phyloP scores from a whole-genome alignment of 1,140 invertebrate genomes.

The Eumaeus atala region DNA sequence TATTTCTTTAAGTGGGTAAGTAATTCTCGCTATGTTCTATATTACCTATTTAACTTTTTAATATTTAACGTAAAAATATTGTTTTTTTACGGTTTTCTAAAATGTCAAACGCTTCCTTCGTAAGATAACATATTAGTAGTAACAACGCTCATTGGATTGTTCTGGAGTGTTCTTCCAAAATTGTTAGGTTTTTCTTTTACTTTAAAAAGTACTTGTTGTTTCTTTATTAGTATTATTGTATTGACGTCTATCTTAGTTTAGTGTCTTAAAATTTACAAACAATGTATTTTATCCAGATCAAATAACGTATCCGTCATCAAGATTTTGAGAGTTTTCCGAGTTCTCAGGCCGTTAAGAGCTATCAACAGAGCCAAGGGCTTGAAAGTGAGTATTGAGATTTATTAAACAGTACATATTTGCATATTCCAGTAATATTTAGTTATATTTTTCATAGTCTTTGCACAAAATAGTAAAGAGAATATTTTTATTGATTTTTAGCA shows the following conservation, averaged over 20 bases:
- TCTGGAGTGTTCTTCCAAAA: no score
- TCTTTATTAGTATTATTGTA: no score
- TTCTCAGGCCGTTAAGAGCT: constrained; percentile 98
- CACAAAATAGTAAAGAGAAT: constrained; percentile 27
- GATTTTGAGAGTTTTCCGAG: constrained; percentile 97
- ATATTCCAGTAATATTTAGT: background rate
- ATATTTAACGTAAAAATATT: background rate
- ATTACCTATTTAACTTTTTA: background rate
- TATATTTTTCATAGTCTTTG: background rate
- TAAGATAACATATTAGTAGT: no score
- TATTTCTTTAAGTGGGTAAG: constrained; percentile 89
- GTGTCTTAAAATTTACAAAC: background rate
- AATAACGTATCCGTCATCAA: constrained; percentile 75
- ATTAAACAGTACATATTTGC: background rate
- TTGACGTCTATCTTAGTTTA: background rate
- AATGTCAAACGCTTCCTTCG: no score
- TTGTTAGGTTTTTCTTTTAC: no score
- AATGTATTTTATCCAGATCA: constrained; percentile 23
- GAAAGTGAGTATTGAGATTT: constrained; percentile 85
- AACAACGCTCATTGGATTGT: no score
- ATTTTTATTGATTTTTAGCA: constrained; percentile 81
- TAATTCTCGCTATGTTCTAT: constrained; percentile 30
- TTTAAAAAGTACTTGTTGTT: no score
- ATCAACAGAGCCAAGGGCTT: constrained; percentile 99
- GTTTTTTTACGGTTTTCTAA: background rate